Base-by-base conservation (phyloP, 2,113 vertebrate genomes). In the Epinephelus cyanopodus region DNA sequence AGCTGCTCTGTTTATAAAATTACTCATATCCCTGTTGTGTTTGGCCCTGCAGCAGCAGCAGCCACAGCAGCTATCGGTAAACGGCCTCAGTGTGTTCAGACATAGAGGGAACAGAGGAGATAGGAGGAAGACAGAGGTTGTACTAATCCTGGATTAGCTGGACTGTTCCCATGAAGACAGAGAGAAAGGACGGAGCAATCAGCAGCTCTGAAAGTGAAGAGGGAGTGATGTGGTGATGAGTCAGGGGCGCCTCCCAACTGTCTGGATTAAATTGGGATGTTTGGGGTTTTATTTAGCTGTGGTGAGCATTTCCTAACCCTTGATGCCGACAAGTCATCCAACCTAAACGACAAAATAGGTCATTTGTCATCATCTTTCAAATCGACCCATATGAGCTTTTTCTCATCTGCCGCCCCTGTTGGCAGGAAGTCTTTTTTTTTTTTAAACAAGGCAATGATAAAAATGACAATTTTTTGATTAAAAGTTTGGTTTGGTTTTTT, bases 11-110 rank as follows among this genome's bases (percentile, higher is more conserved):
- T 69, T 23, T 63, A 54, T 63, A 11, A 23, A 63, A 37, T 69
- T 15, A 42, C 72, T 82, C 57, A 54, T 23, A 23, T 0, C 25
- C 64, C 76, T 63, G 42, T 54, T 79, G 47, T 33, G 25, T 79
- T 71, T 71, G 67, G 47, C 67, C 33, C 58, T 0, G 62, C 54
- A 39, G 25, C 62, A 3, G 57, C 13, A 13, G 62, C 62, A 39
- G 25, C 62, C 3, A 48, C 13, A 13, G 33, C 33, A 37, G 33
- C 33, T 18, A 9, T 25, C 19, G 7, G 5, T 19, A 18, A 48
- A 37, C 12, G 0, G 42, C 58, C 47, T 54, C 58, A 21, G 66
- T 57, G 6, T 70, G 66, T 57, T 56, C 17, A 0, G 12, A 29
- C 48, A 62, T 19, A 23, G 57, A 37, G n/a, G 9, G 15, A 21